Conservation (phyloP, 2,888 invertebrate species). For the Ophioninae sp. region DNA sequence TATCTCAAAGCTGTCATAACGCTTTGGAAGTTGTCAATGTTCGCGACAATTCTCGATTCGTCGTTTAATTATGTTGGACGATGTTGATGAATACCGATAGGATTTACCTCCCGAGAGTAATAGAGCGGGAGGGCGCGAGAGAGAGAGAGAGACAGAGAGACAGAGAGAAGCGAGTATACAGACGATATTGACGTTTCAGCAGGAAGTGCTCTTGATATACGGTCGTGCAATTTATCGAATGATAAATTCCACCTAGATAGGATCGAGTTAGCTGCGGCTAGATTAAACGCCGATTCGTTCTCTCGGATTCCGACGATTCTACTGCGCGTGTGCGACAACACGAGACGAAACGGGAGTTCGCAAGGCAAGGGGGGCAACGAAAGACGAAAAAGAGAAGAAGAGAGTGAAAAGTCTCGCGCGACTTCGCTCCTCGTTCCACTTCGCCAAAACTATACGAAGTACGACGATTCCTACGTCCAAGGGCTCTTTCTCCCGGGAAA, state of each 20-base stretch:
- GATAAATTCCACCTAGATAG: conserved; percentile 80
- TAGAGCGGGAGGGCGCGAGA: conserved; percentile 10
- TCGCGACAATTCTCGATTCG: conserved; percentile 53
- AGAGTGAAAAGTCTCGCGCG: conserved; percentile 38
- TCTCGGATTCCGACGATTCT: conserved; percentile 53
- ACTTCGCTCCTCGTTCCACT: conserved; percentile 61
- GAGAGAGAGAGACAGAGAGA: conserved; percentile 14
- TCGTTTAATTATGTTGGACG: conserved; percentile 60
- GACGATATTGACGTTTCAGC: conserved; percentile 70
- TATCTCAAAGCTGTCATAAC: conserved; percentile 15
- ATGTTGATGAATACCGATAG: conserved; percentile 59
- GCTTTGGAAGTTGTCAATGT: conserved; percentile 32
- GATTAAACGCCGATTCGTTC: conserved; percentile 79
- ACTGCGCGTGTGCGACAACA: conserved; percentile 2
- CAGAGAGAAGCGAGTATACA: conserved; percentile 66
- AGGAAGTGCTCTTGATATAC: conserved; percentile 75
- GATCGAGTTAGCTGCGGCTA: conserved; percentile 75
- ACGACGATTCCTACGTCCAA: conserved; percentile 62
- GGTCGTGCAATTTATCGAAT: conserved; percentile 79
- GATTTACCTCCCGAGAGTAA: conserved; percentile 38
- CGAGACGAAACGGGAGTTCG: conserved; percentile 10
- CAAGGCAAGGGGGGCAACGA: conserved; percentile 8
- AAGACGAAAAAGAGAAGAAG: conserved; percentile 6
- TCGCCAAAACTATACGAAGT: conserved; percentile 62
- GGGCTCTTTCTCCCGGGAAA: conserved; percentile 70